phyloP scores from a whole-genome alignment of 2,888 invertebrate species.

The Cyclophora punctaria region DNA sequence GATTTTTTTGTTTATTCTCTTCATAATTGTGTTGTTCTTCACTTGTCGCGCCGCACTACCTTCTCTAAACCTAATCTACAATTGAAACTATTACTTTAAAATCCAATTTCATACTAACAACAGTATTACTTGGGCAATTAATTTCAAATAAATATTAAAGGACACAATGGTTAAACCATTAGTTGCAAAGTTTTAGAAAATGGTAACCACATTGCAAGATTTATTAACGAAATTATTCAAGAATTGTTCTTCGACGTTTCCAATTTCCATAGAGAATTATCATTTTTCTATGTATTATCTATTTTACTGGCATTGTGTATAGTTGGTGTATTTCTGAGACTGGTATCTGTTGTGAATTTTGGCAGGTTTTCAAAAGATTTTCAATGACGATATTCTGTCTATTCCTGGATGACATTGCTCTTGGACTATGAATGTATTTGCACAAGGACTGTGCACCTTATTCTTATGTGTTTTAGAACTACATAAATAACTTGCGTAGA shows the following conservation, averaged over 20 bases:
- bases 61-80: too few relatives aligned
- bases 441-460: conserved; percentile 15
- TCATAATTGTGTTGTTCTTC: too few relatives aligned
- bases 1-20: too few relatives aligned
- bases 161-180: too few relatives aligned
- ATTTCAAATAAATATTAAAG: too few relatives aligned
- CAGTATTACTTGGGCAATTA: too few relatives aligned
- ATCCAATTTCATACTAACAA: too few relatives aligned
- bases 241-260: conserved; percentile 4
- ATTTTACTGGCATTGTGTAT: conserved; percentile 27
- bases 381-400: conserved; percentile 45
- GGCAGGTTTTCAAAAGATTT: conserved; percentile 54
- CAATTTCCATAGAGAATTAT: conserved; percentile 32
- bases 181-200: not conserved
- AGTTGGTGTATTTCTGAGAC: conserved; percentile 45
- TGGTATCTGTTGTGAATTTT: conserved; percentile 38
- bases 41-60: too few relatives aligned
- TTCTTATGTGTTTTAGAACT: conserved; percentile 3
- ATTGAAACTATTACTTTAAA: too few relatives aligned
- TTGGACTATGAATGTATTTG: conserved; percentile 30
- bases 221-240: conserved; percentile 7
- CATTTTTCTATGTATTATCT: conserved; percentile 31
- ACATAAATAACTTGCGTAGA: not conserved
- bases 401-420: conserved; percentile 67
- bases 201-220: conserved; percentile 1